Base-by-base conservation (phyloP, 2,797 vertebrate genomes). In the Melanotaenia boesemani region DNA sequence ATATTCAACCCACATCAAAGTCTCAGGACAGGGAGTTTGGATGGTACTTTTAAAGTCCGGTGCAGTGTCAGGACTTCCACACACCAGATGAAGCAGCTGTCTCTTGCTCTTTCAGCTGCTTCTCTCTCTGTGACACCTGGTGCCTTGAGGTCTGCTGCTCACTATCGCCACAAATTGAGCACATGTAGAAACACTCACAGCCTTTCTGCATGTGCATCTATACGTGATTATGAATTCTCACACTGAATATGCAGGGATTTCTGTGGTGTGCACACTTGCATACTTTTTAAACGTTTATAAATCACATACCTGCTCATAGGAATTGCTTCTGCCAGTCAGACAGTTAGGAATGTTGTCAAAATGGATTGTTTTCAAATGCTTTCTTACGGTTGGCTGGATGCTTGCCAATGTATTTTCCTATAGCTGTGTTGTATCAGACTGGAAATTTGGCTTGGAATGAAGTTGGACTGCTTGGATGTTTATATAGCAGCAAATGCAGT, bases 41-140 rank as follows among this genome's bases (percentile, higher is more conserved):
- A 41, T 13, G 18, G 32, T 20, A 16, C 41, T 4, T 58, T 36
- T 66, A 28, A 30, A 11, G 20, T 71, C 24, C 60, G 59, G 18
- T 18, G 20, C 46, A 24, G n/a, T 46, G 60, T 80, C n/a, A 0
- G 57, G 75, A 86, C 84, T 86, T 81, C 77, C 84, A 61, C 68
- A 60, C 79, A 75, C 68, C 76, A 77, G 74, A 63, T 84, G 73
- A 86, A 92, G 84, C 89, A 92, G 89, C 89, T 91, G 89, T 83
- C 81, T 79, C 18, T 73, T 32, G 10, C 58, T 79, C 61, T 76
- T 83, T 94, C 91, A 93, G 91, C 92, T 94, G 90, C 89, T 89
- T 89, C 66, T 68, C 66, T 74, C 59, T 62, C 61, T 62, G 55
- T 87, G 89, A 88, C 92, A 94, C 89, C 89, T 90, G 90, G 89